These are phyloP conservation scores for Hemitrygon akajei DNA, from an alignment of 2,797 vertebrate species.

Conservation along the genomic window DNA sequence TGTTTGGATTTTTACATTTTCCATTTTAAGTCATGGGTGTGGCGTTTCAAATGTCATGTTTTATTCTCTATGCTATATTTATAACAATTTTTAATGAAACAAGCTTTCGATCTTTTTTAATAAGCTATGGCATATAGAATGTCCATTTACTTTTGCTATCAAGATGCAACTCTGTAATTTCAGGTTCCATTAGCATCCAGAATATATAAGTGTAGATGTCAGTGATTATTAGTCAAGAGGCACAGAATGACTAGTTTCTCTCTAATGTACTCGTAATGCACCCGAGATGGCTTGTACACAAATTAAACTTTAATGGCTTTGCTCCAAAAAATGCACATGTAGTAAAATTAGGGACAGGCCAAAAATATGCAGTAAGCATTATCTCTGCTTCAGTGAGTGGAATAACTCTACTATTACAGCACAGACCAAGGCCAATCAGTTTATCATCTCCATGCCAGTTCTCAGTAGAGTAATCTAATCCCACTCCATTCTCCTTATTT, in stretches of 20 bases:
- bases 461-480: too few species aligned
- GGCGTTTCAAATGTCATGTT: not conserved
- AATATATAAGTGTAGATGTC: not conserved
- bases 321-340: not conserved
- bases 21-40: not conserved
- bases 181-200: not conserved
- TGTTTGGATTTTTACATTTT: not conserved
- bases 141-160: not conserved
- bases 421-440: too few species aligned
- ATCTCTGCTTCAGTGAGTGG: not conserved
- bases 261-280: not conserved
- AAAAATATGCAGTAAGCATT: not conserved
- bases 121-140: not conserved
- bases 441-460: too few species aligned
- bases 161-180: not conserved
- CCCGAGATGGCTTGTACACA: not conserved
- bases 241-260: not conserved
- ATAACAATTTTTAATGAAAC: too few species aligned
- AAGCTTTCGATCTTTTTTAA: not conserved
- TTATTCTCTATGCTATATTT: not conserved
- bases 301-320: conserved; percentile 28
- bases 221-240: not conserved
- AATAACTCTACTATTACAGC: not conserved
- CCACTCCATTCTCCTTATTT: too few species aligned
- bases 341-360: not conserved